Base-by-base conservation (phyloP, 2,113 vertebrate species). In the Cyphomyrus discorhynchus region DNA sequence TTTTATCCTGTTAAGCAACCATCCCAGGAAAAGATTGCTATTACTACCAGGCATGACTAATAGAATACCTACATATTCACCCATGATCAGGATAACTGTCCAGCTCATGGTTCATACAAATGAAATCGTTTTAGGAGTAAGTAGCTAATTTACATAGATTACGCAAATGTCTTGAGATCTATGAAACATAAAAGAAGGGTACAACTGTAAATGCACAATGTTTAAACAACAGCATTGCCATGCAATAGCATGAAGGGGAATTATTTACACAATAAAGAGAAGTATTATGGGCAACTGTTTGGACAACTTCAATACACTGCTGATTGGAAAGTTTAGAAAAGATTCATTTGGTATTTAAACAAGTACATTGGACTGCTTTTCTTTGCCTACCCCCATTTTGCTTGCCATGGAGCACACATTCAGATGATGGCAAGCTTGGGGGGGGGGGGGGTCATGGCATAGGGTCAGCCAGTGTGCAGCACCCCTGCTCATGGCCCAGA, bases 21-120 rank as follows among this genome's bases (percentile, higher is more conserved):
- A 91, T 94, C 93, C 92, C 92, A 92, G 91, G 91, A 94, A 94
- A 91, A 90, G 7, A 90, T 92, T 93, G 90, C 92, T 91, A 91
- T 91, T 89, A 90, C 90, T 1, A 87, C 87, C 19, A 0, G 1
- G 52, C 82, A 84, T 84, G 21, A 84, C 35, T 47, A 82, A 45
- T 82, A 21, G 17, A 52, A 86, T 27, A 86, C 84, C 83, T 52
- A 53, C 47, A n/a, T 86, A 27, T 86, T 31, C 47, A 77, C 17
- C 35, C 35, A 77, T 77, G 31, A 77, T 17, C 15, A 39, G 35
- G n/a, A 42, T 19, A 77, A 77, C 74, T 77, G 70, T 39, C 13
- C 70, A 42, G 17, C 27, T 42, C 74, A 19, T 77, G 17, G 35
- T 31, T 77, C 74, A 77, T 45, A 84, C 8, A 47, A 84, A 84